Evolutionary conservation across 1,140 invertebrate genomes (phyloP).

Genomic region (Tachypleus tridentatus): DNA sequence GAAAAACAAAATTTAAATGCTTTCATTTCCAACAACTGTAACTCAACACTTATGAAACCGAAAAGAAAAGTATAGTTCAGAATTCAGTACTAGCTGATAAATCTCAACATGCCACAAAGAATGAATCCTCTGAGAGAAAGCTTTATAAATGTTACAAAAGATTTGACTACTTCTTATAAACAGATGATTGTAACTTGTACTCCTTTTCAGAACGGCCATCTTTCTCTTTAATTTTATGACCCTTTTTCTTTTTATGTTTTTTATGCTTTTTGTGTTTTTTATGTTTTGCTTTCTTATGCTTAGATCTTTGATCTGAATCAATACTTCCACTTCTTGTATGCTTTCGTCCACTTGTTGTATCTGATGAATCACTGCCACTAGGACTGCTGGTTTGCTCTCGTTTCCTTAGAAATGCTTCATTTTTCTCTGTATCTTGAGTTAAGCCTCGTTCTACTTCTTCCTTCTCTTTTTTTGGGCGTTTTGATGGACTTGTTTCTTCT

Average conservation of each 20-base stretch:
- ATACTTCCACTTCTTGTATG: constrained; percentile 8
- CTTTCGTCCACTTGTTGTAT: constrained; percentile 11
- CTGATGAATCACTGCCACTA: constrained; percentile 15
- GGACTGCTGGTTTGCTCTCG: constrained; percentile 19
- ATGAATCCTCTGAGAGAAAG: too few species aligned
- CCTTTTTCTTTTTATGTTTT: constrained; percentile 18
- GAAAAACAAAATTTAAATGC: too few species aligned
- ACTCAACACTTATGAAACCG: too few species aligned
- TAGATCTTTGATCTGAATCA: constrained; percentile 14
- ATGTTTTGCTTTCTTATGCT: constrained; percentile 16
- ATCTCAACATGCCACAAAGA: too few species aligned
- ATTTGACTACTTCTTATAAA: too few species aligned
- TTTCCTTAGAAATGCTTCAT: constrained; percentile 38
- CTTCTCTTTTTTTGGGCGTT: constrained; percentile 19
- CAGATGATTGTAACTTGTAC: too few species aligned
- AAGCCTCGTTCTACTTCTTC: constrained; percentile 34
- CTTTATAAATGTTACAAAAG: too few species aligned
- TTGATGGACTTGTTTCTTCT: constrained; percentile 5
- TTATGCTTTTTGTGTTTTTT: constrained; percentile 20
- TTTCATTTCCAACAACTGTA: too few species aligned
- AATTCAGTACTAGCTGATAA: too few species aligned
- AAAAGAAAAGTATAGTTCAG: too few species aligned
- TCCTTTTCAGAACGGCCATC: not conserved
- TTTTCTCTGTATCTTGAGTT: too few species aligned
- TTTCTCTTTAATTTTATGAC: constrained; percentile 16